A percentile compares a stretch with the other conserved stretches of the same genome.
These are phyloP conservation scores for Bettongia penicillata DNA, from an alignment of 2,113 vertebrate genomes.

Conservation along the genomic window DNA sequence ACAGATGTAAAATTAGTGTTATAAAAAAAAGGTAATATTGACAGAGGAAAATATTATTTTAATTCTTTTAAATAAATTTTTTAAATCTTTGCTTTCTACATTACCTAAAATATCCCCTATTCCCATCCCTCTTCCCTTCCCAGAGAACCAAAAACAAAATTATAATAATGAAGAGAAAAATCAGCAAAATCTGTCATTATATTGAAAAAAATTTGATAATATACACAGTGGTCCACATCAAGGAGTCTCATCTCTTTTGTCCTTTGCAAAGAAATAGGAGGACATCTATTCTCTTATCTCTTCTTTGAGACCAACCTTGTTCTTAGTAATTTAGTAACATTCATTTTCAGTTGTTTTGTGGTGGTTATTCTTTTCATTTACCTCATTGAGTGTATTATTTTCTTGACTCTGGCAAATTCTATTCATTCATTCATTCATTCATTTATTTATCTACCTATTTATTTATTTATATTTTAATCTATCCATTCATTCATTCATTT, in stretches of 20 bases:
- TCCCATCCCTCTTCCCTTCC: neutral
- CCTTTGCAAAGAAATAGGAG: neutral
- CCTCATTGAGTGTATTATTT: neutral
- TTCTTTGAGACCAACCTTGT: neutral
- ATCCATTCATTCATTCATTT: neutral
- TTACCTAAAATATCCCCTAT: neutral
- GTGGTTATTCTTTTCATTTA: neutral
- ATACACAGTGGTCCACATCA: neutral
- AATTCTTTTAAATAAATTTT: conserved; percentile 30
- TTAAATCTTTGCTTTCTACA: neutral
- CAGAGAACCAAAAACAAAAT: neutral
- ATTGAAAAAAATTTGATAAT: neutral
- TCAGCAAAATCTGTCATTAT: neutral
- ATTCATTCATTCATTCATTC: neutral
- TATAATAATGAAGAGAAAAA: neutral
- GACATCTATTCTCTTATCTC: neutral
- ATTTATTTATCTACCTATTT: no score
- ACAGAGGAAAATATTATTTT: neutral
- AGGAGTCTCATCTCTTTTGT: neutral
- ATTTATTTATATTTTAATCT: no score
- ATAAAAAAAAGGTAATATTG: neutral
- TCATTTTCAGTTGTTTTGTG: neutral
- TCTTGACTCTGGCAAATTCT: neutral
- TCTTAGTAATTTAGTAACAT: neutral
- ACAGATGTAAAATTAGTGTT: neutral